Percentiles rank a stretch among this genome's conserved stretches.
Conservation (phyloP, 2,797 vertebrate genomes). For the Limosa lapponica region DNA sequence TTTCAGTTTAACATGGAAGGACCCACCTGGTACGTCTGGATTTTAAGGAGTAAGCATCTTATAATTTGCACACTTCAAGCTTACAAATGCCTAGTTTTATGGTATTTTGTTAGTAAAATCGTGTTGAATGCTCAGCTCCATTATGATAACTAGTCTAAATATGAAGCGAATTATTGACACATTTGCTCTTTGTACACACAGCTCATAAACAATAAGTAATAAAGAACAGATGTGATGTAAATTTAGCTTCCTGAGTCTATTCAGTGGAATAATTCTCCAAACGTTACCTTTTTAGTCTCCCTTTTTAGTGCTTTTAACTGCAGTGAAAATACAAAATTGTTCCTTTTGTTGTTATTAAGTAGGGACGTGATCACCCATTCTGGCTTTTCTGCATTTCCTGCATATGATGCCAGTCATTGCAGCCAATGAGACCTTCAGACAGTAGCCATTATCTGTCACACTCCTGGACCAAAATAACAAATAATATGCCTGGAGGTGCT, state of each 20-base stretch:
- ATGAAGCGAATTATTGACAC: conserved; percentile 24
- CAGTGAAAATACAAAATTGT: conserved; percentile 39
- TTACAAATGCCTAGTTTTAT: not conserved
- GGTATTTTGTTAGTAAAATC: not conserved
- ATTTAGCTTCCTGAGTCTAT: conserved; percentile 29
- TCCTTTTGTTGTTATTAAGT: not conserved
- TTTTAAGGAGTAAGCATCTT: not conserved
- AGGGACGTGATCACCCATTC: conserved; percentile 22
- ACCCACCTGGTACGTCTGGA: not conserved
- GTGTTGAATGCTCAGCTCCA: not conserved
- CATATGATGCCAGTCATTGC: conserved; percentile 49
- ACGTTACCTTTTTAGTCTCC: conserved; percentile 17
- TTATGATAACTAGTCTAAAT: conserved; percentile 13
- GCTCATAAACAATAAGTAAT: conserved; percentile 45
- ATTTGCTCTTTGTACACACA: conserved; percentile 12
- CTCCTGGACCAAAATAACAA: conserved; percentile 77
- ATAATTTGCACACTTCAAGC: not conserved
- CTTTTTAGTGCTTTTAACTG: conserved; percentile 26
- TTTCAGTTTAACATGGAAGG: not conserved
- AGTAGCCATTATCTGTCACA: conserved; percentile 75
- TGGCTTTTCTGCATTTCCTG: conserved; percentile 36
- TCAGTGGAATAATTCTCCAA: conserved; percentile 32
- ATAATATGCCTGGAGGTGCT: conserved; percentile 76
- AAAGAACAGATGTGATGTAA: conserved; percentile 43
- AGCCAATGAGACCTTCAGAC: conserved; percentile 59